phyloP scores from a whole-genome alignment of 2,113 vertebrate species.

The Malaclemys terrapin region DNA sequence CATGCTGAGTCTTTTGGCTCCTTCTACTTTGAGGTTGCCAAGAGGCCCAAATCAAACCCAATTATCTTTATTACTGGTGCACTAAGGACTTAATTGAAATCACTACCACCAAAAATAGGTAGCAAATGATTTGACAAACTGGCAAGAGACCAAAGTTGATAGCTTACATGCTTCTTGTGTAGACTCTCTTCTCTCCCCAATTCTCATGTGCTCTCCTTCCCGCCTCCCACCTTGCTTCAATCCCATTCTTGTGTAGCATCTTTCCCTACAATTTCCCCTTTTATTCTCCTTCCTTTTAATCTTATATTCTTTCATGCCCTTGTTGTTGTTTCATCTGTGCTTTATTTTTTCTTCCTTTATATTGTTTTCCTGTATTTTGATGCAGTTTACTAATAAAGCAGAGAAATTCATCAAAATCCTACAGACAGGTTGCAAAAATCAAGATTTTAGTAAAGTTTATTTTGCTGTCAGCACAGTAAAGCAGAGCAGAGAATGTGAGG shows the following conservation, averaged over 20 bases:
- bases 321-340: not conserved
- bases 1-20: rapidly evolving
- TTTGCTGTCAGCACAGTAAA: not conserved
- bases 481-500: conserved; percentile 4
- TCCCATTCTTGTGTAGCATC: not conserved
- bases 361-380: not conserved
- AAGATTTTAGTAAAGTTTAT: not conserved
- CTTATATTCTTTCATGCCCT: not conserved
- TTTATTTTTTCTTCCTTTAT: not conserved
- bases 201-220: not conserved
- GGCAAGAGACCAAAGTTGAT: not conserved
- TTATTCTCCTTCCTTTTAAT: not conserved
- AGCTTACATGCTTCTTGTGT: not conserved
- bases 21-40: not conserved
- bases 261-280: not conserved
- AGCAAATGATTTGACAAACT: not conserved
- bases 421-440: not conserved
- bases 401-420: not conserved
- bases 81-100: not conserved
- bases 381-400: not conserved
- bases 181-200: not conserved
- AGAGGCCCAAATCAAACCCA: not conserved
- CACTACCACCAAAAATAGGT: not conserved
- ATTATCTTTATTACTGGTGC: not conserved
- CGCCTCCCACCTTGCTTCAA: not conserved